Evolutionary conservation across 2,888 invertebrate genomes (phyloP).

Genomic region (Cyrtodaria siliqua): DNA sequence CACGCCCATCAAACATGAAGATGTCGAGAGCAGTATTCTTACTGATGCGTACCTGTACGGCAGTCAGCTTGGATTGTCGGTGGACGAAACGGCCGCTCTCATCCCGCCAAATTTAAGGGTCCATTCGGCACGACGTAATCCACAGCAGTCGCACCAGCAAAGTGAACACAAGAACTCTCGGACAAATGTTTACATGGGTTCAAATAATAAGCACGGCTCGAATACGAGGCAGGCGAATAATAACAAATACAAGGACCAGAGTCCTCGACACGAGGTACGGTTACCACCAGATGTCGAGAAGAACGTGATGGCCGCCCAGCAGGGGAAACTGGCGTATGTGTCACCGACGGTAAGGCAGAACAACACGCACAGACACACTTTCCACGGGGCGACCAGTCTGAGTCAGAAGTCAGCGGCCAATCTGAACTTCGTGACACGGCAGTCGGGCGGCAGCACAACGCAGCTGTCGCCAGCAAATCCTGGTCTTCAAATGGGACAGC

Average conservation of each 20-base stretch:
- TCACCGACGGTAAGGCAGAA: slow-evolving; percentile 79
- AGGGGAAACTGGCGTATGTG: slow-evolving; percentile 81
- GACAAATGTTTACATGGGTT: slow-evolving; percentile 62
- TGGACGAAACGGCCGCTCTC: slow-evolving; percentile 57
- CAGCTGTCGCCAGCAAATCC: slow-evolving; percentile 80
- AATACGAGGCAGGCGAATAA: slow-evolving; percentile 26
- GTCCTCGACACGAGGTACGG: slow-evolving; percentile 73
- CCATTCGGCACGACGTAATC: slow-evolving; percentile 59
- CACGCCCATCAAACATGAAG: slow-evolving; percentile 83
- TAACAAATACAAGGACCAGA: slow-evolving; percentile 64
- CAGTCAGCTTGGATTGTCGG: slow-evolving; percentile 37
- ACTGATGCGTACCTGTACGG: slow-evolving; percentile 57
- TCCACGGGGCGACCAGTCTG: slow-evolving; percentile 65
- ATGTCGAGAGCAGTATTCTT: slow-evolving; percentile 63
- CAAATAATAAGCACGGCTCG: slow-evolving; percentile 67
- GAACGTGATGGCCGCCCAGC: slow-evolving; percentile 77
- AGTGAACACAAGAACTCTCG: slow-evolving; percentile 67
- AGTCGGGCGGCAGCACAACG: slow-evolving; percentile 66
- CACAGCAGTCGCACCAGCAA: slow-evolving; percentile 62
- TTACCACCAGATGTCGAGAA: slow-evolving; percentile 76
- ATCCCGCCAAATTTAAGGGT: slow-evolving; percentile 64
- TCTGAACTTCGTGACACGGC: slow-evolving; percentile 69
- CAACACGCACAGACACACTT: slow-evolving; percentile 65
- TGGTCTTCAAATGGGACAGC: slow-evolving; percentile 76
- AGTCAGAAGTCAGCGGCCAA: slow-evolving; percentile 67